Conservation (phyloP, 2,888 invertebrate genomes). For the Trichopria drosophilae region DNA sequence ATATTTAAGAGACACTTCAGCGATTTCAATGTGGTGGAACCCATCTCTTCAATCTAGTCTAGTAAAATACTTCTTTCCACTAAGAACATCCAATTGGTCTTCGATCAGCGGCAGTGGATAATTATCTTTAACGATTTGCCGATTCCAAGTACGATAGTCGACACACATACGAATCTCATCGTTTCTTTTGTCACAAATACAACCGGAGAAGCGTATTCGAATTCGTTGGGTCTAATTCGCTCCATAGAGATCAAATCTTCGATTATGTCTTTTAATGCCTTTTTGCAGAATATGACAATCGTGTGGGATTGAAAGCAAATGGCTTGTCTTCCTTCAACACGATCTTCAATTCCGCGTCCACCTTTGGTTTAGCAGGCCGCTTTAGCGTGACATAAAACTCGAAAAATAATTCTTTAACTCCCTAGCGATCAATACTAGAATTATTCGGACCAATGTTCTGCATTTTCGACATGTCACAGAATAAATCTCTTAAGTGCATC, state of each 20-base stretch:
- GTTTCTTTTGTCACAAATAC: slow-evolving; percentile 11
- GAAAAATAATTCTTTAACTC: slow-evolving; percentile 11
- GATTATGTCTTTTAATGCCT: background rate
- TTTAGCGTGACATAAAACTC: slow-evolving; percentile 5
- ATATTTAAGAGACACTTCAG: slow-evolving; percentile 19
- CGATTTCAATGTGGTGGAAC: slow-evolving; percentile 16
- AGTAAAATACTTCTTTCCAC: slow-evolving; percentile 3
- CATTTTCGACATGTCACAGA: too few species aligned
- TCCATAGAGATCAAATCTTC: slow-evolving; percentile 2
- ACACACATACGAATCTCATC: slow-evolving; percentile 17
- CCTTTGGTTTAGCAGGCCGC: slow-evolving; percentile 2
- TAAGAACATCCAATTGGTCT: slow-evolving; percentile 9
- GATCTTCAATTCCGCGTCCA: slow-evolving; percentile 7
- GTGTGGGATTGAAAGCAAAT: slow-evolving; percentile 3
- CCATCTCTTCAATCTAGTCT: slow-evolving; percentile 10
- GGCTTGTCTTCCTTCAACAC: slow-evolving; percentile 6
- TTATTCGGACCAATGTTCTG: background rate
- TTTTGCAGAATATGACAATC: slow-evolving; percentile 11
- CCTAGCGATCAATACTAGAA: too few species aligned
- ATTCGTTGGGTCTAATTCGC: slow-evolving; percentile 10
- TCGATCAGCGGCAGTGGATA: slow-evolving; percentile 24
- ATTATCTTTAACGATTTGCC: slow-evolving; percentile 10
- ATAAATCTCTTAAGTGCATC: too few species aligned
- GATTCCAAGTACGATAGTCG: slow-evolving; percentile 15
- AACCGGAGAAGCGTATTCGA: slow-evolving; percentile 20